A percentile compares a stretch with the other conserved stretches of the same genome.
These are phyloP conservation scores for Anguilla obscura DNA, from an alignment of 2,797 vertebrate species.

Conservation along the genomic window DNA sequence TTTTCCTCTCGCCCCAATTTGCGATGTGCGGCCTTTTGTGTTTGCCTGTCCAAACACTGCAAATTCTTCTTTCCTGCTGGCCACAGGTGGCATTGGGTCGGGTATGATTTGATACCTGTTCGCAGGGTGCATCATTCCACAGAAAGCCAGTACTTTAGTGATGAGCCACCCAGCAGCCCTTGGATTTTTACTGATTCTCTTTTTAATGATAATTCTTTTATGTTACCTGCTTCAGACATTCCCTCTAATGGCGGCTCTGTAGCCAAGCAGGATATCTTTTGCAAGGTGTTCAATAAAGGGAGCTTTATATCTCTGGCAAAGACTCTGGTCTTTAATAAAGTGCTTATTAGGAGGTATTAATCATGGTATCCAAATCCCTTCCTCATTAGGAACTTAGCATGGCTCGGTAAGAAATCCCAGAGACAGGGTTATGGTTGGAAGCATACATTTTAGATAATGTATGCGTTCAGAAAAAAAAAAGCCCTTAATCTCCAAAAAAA, in stretches of 20 bases:
- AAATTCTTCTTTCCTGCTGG: not conserved
- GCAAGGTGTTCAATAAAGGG: constrained; percentile 13
- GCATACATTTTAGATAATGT: not conserved
- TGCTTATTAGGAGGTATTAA: not conserved
- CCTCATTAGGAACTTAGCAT: not conserved
- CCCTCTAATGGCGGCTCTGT: not conserved
- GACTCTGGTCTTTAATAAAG: constrained; percentile 1
- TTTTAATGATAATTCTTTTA: not conserved
- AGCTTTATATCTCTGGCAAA: not conserved
- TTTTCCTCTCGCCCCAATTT: not conserved
- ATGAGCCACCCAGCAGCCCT: not conserved
- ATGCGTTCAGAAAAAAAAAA: too few species aligned
- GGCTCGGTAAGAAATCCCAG: not conserved
- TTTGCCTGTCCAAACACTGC: not conserved
- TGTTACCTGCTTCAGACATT: not conserved
- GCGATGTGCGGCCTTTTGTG: not conserved
- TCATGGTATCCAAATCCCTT: not conserved
- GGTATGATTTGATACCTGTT: not conserved
- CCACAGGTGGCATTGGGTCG: not conserved
- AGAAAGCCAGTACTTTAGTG: not conserved
- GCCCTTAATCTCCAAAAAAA: too few species aligned
- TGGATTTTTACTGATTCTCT: not conserved
- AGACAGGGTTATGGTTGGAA: not conserved
- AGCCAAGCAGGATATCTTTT: not conserved
- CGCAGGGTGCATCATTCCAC: not conserved